phyloP scores from a whole-genome alignment of 2,888 invertebrate species.

The Eugnorisma glareosa region DNA sequence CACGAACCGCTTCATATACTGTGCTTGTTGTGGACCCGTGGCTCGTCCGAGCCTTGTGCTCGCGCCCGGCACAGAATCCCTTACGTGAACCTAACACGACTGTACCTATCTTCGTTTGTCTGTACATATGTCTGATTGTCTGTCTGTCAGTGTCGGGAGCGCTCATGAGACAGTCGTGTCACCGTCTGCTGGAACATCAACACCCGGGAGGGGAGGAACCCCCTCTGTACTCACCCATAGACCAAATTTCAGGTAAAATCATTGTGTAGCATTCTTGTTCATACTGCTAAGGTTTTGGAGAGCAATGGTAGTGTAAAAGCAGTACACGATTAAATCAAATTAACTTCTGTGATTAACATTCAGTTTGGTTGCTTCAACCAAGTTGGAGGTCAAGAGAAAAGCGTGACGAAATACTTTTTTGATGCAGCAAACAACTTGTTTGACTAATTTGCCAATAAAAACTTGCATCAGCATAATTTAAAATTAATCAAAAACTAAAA shows the following conservation, averaged over 20 bases:
- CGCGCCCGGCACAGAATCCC: neutral
- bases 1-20: neutral
- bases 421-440: neutral
- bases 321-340: neutral
- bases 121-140: constrained; percentile 49
- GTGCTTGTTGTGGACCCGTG: neutral
- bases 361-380: constrained; percentile 8
- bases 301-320: neutral
- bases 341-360: neutral
- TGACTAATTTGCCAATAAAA: neutral
- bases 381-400: neutral
- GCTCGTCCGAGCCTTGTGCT: neutral
- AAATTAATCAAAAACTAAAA: neutral
- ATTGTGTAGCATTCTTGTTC: constrained; percentile 20
- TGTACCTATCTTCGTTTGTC: neutral
- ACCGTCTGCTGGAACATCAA: constrained; percentile 90
- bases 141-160: constrained; percentile 84
- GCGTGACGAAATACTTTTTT: neutral
- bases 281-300: constrained; percentile 47
- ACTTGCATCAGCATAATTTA: neutral
- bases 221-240: constrained; percentile 88
- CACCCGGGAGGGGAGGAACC: constrained; percentile 89
- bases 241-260: constrained; percentile 89
- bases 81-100: neutral
- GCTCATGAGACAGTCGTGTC: constrained; percentile 91